These are phyloP conservation scores for Campopleginae sp. DNA, from an alignment of 2,888 invertebrate species.

Conservation along the genomic window DNA sequence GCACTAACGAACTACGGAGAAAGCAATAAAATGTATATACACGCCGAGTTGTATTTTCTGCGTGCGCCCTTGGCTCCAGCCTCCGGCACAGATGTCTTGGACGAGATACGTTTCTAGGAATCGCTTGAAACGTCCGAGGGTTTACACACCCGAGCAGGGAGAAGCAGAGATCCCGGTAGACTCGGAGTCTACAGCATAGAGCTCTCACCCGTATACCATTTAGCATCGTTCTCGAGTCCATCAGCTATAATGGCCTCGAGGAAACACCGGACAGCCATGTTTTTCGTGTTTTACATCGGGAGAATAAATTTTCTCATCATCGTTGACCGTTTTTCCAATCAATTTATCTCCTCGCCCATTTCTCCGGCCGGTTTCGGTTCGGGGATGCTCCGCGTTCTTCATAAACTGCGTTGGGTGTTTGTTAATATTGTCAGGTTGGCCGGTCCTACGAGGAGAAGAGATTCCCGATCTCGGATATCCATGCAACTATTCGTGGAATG, in stretches of 20 bases:
- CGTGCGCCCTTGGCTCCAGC: slow-evolving; percentile 51
- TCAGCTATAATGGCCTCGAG: too few relatives aligned
- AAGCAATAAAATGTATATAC: slow-evolving; percentile 3
- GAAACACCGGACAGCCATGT: slow-evolving; percentile 2
- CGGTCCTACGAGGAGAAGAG: slow-evolving; percentile 29
- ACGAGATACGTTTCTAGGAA: slow-evolving; percentile 81
- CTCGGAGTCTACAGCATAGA: slow-evolving; percentile 62
- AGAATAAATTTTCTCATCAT: slow-evolving; percentile 69
- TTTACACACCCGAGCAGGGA: slow-evolving; percentile 15
- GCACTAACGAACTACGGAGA: slow-evolving; percentile 24
- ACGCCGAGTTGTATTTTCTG: slow-evolving; percentile 13
- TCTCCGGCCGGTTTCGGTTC: slow-evolving; percentile 29
- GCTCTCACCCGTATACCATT: too few relatives aligned
- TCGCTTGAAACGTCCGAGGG: slow-evolving; percentile 66
- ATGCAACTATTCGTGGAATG: slow-evolving; percentile 58
- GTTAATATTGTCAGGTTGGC: slow-evolving; percentile 46
- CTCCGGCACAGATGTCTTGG: slow-evolving; percentile 76
- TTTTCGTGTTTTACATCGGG: slow-evolving; percentile 69
- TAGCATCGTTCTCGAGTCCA: too few relatives aligned
- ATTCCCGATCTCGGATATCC: slow-evolving; percentile 57
- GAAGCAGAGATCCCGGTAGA: slow-evolving; percentile 71
- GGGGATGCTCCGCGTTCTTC: slow-evolving; percentile 61
- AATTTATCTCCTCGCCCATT: background rate
- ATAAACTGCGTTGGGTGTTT: slow-evolving; percentile 37
- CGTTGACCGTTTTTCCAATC: background rate